Evolutionary conservation across 2,113 vertebrate genomes (phyloP), one percentile per base, ranked within the genome.

Genomic region (Bujurquina vittata): DNA sequence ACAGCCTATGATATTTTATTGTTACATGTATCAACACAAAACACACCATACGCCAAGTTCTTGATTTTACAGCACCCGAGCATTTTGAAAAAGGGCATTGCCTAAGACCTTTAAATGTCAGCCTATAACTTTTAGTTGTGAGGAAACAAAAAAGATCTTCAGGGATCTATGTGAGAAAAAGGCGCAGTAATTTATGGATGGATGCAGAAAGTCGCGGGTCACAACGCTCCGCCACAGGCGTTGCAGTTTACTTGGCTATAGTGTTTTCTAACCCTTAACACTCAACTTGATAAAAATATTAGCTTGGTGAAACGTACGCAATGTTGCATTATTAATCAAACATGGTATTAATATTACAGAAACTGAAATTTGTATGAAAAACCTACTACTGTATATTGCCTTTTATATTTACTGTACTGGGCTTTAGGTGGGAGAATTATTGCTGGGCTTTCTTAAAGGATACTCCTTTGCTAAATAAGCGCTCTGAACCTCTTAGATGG

Each of bases 191-290:
- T 92, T 87, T 91, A 88, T 83, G 69, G 80, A 72, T 72, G 69
- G 84, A 84, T 74, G 77, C 9, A 43, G 61, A 78, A 55, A 85
- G 75, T 81, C 76, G 84, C 33, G 59, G 86, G 87, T 93, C 87
- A 84, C 75, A 54, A 14, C 54, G 67, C 9, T 72, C 10, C 20
- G 20, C 31, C 46, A 14, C 67, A 72, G 18, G 52, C 46, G 52
- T 72, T n/a, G 43, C 65, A 52, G 23, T 72, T 72, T 52, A 52
- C 26, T 31, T 52, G 8, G 20, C 17, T n/a, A 20, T 31, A 1
- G 0, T 72, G 20, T 31, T 52, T 72, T 54, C 26, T 5, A 33
- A 54, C 46, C 17, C 26, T 75, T 8, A 61, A 46, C 10, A 10
- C n/a, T 5, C 5, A 31, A 54, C 23, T 29, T 54, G 26, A 54